phyloP scores from a whole-genome alignment of 1,140 invertebrate genomes.

The Papilio helenus region DNA sequence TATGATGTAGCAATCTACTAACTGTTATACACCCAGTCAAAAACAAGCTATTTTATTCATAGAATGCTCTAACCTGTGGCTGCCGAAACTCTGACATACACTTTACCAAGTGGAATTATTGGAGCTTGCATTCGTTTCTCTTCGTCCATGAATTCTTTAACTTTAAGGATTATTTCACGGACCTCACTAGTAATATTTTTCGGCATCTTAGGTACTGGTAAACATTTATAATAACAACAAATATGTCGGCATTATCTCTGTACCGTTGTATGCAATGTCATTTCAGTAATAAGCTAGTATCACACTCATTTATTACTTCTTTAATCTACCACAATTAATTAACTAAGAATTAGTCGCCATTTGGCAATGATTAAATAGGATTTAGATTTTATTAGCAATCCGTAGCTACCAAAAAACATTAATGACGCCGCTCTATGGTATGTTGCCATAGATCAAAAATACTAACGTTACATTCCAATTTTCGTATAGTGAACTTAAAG shows the following conservation, averaged over 20 bases:
- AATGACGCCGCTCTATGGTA: no score
- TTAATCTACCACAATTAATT: no score
- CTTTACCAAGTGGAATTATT: slow-evolving; percentile 77
- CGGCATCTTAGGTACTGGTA: slow-evolving; percentile 61
- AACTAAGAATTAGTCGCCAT: no score
- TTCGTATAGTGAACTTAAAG: neutral
- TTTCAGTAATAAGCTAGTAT: no score
- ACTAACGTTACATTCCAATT: no score
- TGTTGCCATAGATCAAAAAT: no score
- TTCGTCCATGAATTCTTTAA: slow-evolving; percentile 80
- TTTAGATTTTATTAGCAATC: no score
- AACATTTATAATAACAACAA: slow-evolving; percentile 44
- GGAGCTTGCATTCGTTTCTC: slow-evolving; percentile 79
- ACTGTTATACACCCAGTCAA: no score
- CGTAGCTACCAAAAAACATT: no score
- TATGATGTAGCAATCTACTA: neutral
- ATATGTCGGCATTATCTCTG: slow-evolving; percentile 44
- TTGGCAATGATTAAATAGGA: no score
- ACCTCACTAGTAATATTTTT: slow-evolving; percentile 80
- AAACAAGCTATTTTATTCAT: neutral
- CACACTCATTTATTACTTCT: no score
- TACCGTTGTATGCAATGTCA: no score
- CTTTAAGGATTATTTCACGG: slow-evolving; percentile 76
- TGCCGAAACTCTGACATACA: slow-evolving; percentile 74
- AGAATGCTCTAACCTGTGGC: slow-evolving; percentile 64